Evolutionary conservation across 1,140 invertebrate genomes (phyloP), one percentile per base, ranked within the genome.

Genomic region (Zaprionus vittiger): DNA sequence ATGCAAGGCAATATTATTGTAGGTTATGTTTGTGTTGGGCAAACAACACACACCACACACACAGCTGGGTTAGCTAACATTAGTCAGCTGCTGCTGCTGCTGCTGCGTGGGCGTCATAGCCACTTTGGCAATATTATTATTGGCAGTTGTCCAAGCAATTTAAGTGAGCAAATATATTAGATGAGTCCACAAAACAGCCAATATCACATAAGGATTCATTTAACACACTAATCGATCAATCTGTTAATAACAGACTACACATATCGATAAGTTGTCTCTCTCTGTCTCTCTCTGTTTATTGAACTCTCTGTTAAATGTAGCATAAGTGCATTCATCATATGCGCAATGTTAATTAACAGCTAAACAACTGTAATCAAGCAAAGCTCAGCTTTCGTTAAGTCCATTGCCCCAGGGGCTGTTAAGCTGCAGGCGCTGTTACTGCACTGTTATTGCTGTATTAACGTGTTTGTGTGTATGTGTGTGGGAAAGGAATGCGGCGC

Each of bases 401-500:
- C 22, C 20, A 6, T 38, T 47, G 47, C 47, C 22, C 20, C 20
- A 22, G 20, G 11, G 20, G 22, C 22, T 52, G 47, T 24, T 52
- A 24, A 52, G 47, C 47, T 47, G n/a, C 41, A 9, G 41, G 20
- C 47, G 47, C 47, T 52, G 47, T 52, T 52, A 52, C 47, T 24
- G 47, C 44, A 22, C 44, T 52, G 47, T 52, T 52, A 20, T 20
- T 52, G 38, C 15, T 7, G 15, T 34, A 41, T 41, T 41, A 41
- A n/a, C 15, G 15, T n/a, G 41, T 34, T 4, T 41, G 38, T 2
- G 4, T 15, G 38, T 41, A 0, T 14, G 15, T 15, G 15, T 24
- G 47, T 52, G 47, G 47, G 47, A 52, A 52, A 52, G 47, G 47
- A 52, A 52, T 52, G 47, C 47, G 47, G 47, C 22, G 20, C 20